Conservation (phyloP, 2,888 invertebrate species). For the Drosophila colorata region DNA sequence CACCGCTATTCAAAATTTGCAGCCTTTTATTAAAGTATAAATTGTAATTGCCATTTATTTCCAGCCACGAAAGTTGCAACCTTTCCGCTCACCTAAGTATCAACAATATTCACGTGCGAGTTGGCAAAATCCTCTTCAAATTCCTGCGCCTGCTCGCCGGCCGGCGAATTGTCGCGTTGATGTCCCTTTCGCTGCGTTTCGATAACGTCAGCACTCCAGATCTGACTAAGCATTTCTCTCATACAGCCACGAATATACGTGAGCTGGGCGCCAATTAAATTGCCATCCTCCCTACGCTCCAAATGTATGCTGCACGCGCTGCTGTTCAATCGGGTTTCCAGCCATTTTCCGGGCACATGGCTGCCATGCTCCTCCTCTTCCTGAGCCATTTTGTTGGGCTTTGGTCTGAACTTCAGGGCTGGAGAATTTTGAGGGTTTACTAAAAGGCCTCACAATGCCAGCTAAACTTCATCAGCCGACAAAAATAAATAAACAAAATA, state of each 20-base stretch:
- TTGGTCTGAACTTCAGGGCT: background rate
- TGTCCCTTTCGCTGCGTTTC: conserved; percentile 26
- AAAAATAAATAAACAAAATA: no score
- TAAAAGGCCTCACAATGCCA: background rate
- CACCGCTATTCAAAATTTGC: no score
- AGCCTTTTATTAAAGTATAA: background rate
- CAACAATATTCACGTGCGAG: conserved; percentile 14
- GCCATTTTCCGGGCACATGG: background rate
- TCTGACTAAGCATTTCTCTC: conserved; percentile 14
- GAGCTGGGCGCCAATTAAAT: conserved; percentile 11
- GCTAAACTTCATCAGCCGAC: no score
- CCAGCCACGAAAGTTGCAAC: background rate
- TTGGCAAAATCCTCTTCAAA: conserved; percentile 2
- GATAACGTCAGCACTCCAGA: conserved; percentile 22
- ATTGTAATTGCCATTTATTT: no score
- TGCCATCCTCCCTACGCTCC: conserved; percentile 17
- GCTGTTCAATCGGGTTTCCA: background rate
- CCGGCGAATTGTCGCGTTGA: conserved; percentile 28
- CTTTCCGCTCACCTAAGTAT: background rate
- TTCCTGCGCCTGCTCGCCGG: conserved; percentile 18
- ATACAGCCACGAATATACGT: conserved; percentile 13
- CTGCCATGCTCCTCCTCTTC: background rate
- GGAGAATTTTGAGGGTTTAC: background rate
- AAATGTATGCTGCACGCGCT: conserved; percentile 2
- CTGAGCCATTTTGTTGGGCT: conserved; percentile 1